Evolutionary conservation across 2,888 invertebrate species (phyloP), one percentile per base, ranked within the genome.

Genomic region (Stomorhina lunata): DNA sequence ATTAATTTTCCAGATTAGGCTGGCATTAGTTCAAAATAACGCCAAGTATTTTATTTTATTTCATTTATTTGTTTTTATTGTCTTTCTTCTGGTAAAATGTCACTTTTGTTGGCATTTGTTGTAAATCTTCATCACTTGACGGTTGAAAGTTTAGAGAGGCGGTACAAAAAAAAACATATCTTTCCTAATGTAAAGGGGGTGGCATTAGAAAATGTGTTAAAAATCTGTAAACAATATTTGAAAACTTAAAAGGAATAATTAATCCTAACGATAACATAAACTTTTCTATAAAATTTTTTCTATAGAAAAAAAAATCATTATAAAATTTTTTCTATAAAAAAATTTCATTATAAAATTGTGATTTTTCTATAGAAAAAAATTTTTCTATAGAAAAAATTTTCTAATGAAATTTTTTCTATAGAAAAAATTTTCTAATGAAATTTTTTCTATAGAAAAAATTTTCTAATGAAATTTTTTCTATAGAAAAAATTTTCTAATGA

Each of bases 1-100:
- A 85, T 85, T 85, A 84, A 85, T 85, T 85, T 85, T 83, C 68
- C 83, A 84, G 85, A 85, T 85, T 85, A 85, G 85, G 84, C 76
- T 55, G 82, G 78, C 76, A 78, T 81, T 81, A 72, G 81, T 61
- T 71, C 50, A 20, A 73, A 76, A 37, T 66, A 77, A 77, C 77
- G 66, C 75, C 75, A 77, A 40, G 43, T 59, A n/a, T 76, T 68
- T 69, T 43, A 81, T 57, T 78, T 71, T 20, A n/a, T 17, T 66
- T 20, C 2, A 9, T 34, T 40, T 63, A 45, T 3, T 50, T 57
- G 7, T 45, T 48, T 57, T 17, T 40, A 48, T 65, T 71, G 43
- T 65, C 55, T 53, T n/a, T 34, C 10, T 55, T 34, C 61, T 55
- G 12, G 50, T 17, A 25, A 69, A 79, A 75, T 82, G 82, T 72